Conservation (phyloP, 2,113 vertebrate species). For the Hippocampus abdominalis region DNA sequence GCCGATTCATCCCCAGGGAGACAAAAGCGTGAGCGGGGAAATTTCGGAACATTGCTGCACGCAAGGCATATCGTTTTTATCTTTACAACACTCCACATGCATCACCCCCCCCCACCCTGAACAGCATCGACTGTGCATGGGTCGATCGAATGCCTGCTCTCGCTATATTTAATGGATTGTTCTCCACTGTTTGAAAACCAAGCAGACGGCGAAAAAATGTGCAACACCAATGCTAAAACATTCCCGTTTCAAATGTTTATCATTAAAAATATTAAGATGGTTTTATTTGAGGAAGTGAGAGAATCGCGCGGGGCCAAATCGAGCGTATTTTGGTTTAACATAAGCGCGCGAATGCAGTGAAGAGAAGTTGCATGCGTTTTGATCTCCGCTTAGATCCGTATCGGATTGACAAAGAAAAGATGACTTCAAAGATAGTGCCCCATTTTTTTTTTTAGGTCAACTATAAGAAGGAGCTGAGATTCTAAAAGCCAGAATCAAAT, state of each 20-base stretch:
- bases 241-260: conserved; percentile 38
- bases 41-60: conserved; percentile 39
- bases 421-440: conserved; percentile 46
- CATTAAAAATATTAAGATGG: conserved; percentile 19
- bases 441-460: conserved; percentile 34
- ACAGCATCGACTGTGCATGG: conserved; percentile 25
- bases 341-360: conserved; percentile 15
- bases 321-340: conserved; percentile 11
- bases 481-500: conserved; percentile 46
- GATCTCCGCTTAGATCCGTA: conserved; percentile 36
- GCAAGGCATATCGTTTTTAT: conserved; percentile 21
- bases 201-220: conserved; percentile 16
- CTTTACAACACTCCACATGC: conserved; percentile 23
- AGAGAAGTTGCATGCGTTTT: conserved; percentile 30
- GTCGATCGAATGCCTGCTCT: conserved; percentile 40
- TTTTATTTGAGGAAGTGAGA: conserved; percentile 28
- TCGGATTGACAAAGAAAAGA: conserved; percentile 36
- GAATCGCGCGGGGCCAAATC: neutral
- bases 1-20: conserved; percentile 54
- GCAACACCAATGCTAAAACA: conserved; percentile 26
- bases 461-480: conserved; percentile 19
- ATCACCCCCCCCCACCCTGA: conserved; percentile 29
- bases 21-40: conserved; percentile 41
- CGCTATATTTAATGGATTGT: conserved; percentile 31
- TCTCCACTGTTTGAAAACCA: conserved; percentile 39